Base-by-base conservation (phyloP, 92 coral and sea anemone species). In the Zoanthus sociatus region DNA sequence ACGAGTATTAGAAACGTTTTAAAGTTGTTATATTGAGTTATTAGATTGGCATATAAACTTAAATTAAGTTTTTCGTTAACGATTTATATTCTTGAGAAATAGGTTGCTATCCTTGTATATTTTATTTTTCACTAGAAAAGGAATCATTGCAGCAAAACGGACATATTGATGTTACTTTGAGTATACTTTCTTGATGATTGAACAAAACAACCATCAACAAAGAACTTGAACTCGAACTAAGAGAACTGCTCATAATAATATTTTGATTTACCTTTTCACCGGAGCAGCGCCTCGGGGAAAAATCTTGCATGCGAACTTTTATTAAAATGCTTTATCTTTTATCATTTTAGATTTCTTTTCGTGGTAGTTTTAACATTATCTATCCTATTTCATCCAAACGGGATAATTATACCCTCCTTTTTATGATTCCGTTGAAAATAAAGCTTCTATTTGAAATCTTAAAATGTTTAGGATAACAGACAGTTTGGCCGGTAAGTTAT, bases 191-290 rank as follows among this genome's bases (percentile, higher is more conserved):
- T 46, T 18, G 42, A n/a, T 81, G 46, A 20, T 66, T 46, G 55
- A 50, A 50, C 55, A 50, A 50, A 81, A 63, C 20, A 64, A 20
- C 7, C n/a, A 20, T 10, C 42, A 4, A 37, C 42, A 37, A 37
- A 37, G 3, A 37, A 37, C 42, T 37, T 37, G 42, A 37, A 37
- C 42, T 37, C 42, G 42, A 37, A 20, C n/a, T 14, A 42, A 31
- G 72, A 10, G n/a, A 17, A 16, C 21, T 46, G 21, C 70, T 30
- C 45, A 67, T 1, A 7, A 45, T 46, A 46, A 46, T 26, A 45
- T 21, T 48, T 11, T 37, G 84, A 64, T 79, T 79, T 66, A 60
- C 17, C 45, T 9, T 33, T 79, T 17, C 63, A 79, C 46, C 61
- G 20, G 16, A 20, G 5, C 3, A 50, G 6, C 74, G 16, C 46